Percentiles rank a stretch among this genome's conserved stretches.
These are phyloP conservation scores for Maniola jurtina DNA, from an alignment of 1,140 invertebrate genomes.

Conservation along the genomic window DNA sequence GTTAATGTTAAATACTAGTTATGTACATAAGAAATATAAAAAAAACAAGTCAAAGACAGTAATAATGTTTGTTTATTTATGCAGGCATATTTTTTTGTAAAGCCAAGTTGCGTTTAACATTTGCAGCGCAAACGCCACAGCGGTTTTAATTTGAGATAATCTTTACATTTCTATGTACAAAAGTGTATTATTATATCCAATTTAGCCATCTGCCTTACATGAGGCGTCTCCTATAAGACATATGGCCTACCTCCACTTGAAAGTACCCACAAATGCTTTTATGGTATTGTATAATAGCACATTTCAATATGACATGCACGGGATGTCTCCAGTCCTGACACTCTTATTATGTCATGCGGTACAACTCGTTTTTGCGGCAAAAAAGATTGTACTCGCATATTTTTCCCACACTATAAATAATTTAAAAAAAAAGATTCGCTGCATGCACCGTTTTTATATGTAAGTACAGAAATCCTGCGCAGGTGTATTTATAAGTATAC, in stretches of 20 bases:
- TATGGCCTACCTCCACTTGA: neutral
- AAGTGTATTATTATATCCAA: neutral
- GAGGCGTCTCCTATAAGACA: neutral
- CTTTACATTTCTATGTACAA: neutral
- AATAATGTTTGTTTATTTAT: no score
- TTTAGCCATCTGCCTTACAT: neutral
- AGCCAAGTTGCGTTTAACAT: no score
- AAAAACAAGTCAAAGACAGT: no score
- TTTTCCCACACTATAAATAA: constrained; percentile 51
- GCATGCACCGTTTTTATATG: constrained; percentile 30
- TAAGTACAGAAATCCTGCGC: constrained; percentile 34
- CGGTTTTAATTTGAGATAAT: no score
- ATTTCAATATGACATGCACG: neutral
- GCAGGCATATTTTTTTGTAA: no score
- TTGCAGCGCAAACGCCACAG: no score
- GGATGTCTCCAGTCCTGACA: neutral
- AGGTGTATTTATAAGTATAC: constrained; percentile 39
- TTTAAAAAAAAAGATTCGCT: constrained; percentile 32
- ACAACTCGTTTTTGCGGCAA: constrained; percentile 40
- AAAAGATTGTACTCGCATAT: constrained; percentile 34
- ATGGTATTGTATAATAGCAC: constrained; percentile 2
- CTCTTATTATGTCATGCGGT: constrained; percentile 33
- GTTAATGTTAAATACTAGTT: no score
- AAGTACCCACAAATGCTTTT: neutral
- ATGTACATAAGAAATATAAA: no score